Evolutionary conservation across 2,888 invertebrate species (phyloP).

Genomic region (Scrobipalpa atriplicella): DNA sequence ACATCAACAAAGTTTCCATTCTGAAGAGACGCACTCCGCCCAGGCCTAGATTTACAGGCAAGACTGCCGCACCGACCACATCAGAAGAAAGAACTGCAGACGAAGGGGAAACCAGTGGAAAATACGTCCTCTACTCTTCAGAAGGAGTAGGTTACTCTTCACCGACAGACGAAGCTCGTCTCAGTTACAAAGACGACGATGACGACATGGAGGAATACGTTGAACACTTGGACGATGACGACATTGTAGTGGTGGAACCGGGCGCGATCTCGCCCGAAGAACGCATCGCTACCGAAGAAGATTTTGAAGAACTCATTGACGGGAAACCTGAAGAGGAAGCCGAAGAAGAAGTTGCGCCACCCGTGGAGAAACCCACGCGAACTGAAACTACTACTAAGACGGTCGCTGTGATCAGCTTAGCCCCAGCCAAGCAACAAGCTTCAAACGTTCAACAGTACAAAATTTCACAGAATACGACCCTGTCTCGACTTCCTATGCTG

Average conservation of each 20-base stretch:
- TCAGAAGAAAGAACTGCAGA: conserved; percentile 39
- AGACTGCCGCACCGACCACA: conserved; percentile 53
- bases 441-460: conserved; percentile 74
- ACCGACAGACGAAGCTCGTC: conserved; percentile 79
- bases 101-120: conserved; percentile 75
- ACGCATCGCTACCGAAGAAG: conserved; percentile 85
- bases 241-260: conserved; percentile 85
- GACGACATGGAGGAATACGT: conserved; percentile 66
- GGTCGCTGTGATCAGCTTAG: conserved; percentile 78
- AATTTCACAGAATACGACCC: conserved; percentile 57
- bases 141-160: conserved; percentile 83
- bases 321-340: conserved; percentile 81
- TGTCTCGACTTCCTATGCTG: conserved; percentile 68
- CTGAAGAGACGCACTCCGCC: conserved; percentile 84
- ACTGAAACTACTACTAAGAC: conserved; percentile 80
- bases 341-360: conserved; percentile 56
- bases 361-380: conserved; percentile 69
- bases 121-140: conserved; percentile 85
- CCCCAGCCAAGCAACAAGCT: conserved; percentile 69
- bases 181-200: conserved; percentile 60
- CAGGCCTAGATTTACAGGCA: conserved; percentile 67
- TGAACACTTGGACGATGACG: conserved; percentile 80
- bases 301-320: conserved; percentile 86
- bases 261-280: conserved; percentile 84
- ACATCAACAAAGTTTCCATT: conserved; percentile 82